Base-by-base conservation (phyloP, 2,888 invertebrate species). In the Acronicta leporina region DNA sequence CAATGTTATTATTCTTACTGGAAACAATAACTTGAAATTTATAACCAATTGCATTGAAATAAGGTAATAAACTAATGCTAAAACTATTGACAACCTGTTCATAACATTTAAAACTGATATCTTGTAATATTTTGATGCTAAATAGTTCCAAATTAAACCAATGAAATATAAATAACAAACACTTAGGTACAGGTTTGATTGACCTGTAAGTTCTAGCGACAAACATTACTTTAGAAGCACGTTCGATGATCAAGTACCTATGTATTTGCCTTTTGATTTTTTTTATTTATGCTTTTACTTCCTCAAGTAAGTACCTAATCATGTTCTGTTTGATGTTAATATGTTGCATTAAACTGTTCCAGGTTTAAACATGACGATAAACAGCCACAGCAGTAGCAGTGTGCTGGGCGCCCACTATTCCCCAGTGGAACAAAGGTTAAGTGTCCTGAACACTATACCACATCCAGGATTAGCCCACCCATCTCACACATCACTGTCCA, bases 281-380 rank as follows among this genome's bases (percentile, higher is more conserved):
- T 27, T 27, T 30, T n/a, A n/a, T 30, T 30, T 30, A 30, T 1
- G 30, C 9, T 30, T 30, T 9, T 2, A 30, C 8, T 30, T n/a
- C n/a, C 5, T 38, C 7, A 0, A 4, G n/a, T n/a, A n/a, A n/a
- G n/a, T n/a, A n/a, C n/a, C 6, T 38, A n/a, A 1, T 38, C 8
- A 16, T 41, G 6, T 27, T 62, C 1, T 14, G 11, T 13, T 15
- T 11, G 46, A 11, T n/a, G 16, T 13, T 49, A 42, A 16, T 10
- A 16, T 1, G 20, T 9, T 33, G 8, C 4, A 9, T 42, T 33
- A 15, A n/a, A 38, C 33, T 13, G 13, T 42, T 94, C 43, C 91
- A 95, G 95, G 94, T 62, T 88, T 96, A 82, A 96, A 96, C 81
- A 96, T 96, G 96, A 95, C 95, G 50, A 95, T 96, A 80, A 95